phyloP scores from a whole-genome alignment of 2,113 vertebrate species.

The Scomber japonicus region DNA sequence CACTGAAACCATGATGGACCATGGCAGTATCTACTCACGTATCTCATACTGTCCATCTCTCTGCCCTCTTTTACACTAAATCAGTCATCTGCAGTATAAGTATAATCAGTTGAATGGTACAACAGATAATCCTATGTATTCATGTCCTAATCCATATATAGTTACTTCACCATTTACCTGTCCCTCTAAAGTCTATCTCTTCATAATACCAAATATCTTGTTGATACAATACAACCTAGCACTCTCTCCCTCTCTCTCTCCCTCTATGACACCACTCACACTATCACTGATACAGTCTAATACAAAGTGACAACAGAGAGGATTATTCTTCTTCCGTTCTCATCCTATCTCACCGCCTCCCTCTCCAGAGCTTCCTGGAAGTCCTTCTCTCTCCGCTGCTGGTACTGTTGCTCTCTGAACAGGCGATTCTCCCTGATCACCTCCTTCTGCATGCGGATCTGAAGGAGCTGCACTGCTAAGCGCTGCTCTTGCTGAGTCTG shows the following conservation, averaged over 20 bases:
- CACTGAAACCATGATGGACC: constrained; percentile 27
- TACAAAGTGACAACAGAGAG: constrained; percentile 6
- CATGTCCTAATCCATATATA: not conserved
- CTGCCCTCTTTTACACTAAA: constrained; percentile 2
- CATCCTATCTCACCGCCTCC: constrained; percentile 88
- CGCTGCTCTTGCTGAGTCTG: constrained; percentile 92
- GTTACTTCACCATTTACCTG: not conserved
- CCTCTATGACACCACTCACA: constrained; percentile 4
- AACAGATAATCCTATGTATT: not conserved
- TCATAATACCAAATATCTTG: constrained; percentile 6
- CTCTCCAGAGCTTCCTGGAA: constrained; percentile 91
- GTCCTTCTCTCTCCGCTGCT: constrained; percentile 89
- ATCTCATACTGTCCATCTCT: not conserved
- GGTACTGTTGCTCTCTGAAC: constrained; percentile 91
- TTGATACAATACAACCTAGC: constrained; percentile 19
- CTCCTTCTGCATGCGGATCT: constrained; percentile 91
- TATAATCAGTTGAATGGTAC: not conserved
- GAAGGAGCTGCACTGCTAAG: constrained; percentile 91
- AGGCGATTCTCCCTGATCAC: constrained; percentile 91
- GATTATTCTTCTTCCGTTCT: constrained; percentile 36
- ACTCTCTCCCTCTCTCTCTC: not conserved
- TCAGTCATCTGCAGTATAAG: not conserved
- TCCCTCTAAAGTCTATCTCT: not conserved
- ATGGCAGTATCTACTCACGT: constrained; percentile 3
- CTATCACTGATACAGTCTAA: constrained; percentile 33